Evolutionary conservation across 1,140 invertebrate species (phyloP).

Genomic region (Microplitis mediator): DNA sequence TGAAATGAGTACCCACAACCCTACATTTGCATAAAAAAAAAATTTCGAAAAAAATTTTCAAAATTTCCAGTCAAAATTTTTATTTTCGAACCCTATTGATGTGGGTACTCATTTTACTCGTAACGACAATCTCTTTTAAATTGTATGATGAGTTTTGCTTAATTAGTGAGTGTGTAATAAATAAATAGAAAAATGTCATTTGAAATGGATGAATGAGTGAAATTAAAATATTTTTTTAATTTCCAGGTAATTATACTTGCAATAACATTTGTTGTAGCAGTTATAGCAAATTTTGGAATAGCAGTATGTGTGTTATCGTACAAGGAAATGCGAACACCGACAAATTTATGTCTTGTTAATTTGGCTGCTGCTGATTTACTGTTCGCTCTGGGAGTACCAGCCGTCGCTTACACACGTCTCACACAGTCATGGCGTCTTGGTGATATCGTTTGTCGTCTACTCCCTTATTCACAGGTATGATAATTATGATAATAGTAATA

Average conservation of each 20-base stretch:
- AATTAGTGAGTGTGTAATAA: no score
- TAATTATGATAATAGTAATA: not conserved
- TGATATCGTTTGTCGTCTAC: constrained; percentile 60
- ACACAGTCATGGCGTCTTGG: constrained; percentile 65
- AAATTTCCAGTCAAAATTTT: no score
- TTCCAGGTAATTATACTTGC: constrained; percentile 52
- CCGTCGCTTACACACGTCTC: constrained; percentile 62
- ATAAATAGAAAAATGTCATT: no score
- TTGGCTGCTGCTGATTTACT: constrained; percentile 71
- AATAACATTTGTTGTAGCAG: constrained; percentile 55
- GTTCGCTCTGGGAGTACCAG: constrained; percentile 65
- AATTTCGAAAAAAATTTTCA: no score
- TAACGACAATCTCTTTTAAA: no score
- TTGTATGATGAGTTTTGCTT: no score
- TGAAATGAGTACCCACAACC: no score
- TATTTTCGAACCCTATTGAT: no score
- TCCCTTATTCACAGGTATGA: constrained; percentile 68
- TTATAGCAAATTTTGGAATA: constrained; percentile 57
- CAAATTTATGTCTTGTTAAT: constrained; percentile 77
- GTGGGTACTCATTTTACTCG: no score
- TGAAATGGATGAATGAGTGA: no score
- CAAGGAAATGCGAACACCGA: constrained; percentile 75
- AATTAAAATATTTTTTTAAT: constrained; percentile 23
- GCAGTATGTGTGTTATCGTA: constrained; percentile 60
- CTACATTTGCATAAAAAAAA: no score